Evolutionary conservation across 2,113 vertebrate genomes (phyloP), one percentile per base, ranked within the genome.

Genomic region (Apeltes quadracus): DNA sequence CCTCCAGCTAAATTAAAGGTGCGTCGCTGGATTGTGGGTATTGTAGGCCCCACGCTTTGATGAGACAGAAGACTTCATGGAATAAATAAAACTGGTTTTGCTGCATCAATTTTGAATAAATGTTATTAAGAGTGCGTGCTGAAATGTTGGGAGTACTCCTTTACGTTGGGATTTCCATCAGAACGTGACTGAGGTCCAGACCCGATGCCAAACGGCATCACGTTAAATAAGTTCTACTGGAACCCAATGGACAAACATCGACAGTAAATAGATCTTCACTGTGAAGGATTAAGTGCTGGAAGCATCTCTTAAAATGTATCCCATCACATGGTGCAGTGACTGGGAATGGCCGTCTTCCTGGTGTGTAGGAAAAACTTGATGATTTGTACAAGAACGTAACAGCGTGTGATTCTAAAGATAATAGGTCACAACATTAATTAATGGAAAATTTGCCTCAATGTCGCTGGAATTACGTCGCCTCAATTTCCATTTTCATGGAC

Each of bases 401-500:
- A 61, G 53, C 5, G 27, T 25, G 32, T 59, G 20, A 61, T 1
- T 14, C 2, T 14, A 18, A 64, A 20, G 57, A 62, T 64, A n/a
- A 69, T 23, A 11, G 44, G 51, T 61, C 34, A 27, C 23, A 81
- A 69, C 41, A 72, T 63, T 43, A 38, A 74, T 44, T 10, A 75
- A 72, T 25, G 63, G 22, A 70, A 46, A 2, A n/a, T 63, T 75
- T 68, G 11, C n/a, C 29, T 63, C 22, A 59, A 66, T 23, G 61
- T 54, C 25, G 7, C 32, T 10, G 11, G 20, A 29, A 25, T 2
- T 38, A 5, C 2, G 32, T 39, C 41, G 50, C 4, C 38, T 78
- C 20, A 20, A 10, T 70, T 70, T 63, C 32, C 61, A 54, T 70
- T 71, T 70, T 48, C 51, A 71, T n/a, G 62, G 43, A 69, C 23